A percentile compares a stretch with the other conserved stretches of the same genome.
phyloP scores from a whole-genome alignment of 2,888 invertebrate species.

The Tachystola acroxantha region DNA sequence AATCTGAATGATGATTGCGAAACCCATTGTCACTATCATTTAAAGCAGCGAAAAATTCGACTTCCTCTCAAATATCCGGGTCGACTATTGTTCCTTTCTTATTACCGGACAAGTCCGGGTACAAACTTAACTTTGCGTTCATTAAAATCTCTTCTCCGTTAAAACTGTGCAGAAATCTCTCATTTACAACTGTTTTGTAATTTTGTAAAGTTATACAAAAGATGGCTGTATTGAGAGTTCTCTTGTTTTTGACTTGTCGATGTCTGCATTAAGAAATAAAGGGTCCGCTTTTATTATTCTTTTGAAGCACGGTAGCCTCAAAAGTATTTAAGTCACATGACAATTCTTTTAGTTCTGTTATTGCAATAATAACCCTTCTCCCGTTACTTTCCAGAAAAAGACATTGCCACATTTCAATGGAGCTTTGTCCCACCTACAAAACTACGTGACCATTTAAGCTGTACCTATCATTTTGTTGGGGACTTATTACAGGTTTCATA shows the following conservation, averaged over 20 bases:
- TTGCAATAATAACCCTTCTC: too few relatives aligned
- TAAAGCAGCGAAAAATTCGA: constrained; percentile 17
- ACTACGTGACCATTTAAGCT: too few relatives aligned
- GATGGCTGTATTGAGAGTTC: constrained; percentile 1
- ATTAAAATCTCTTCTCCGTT: neutral
- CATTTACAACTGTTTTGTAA: neutral
- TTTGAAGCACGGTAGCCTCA: too few relatives aligned
- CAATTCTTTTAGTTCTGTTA: too few relatives aligned
- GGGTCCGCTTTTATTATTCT: too few relatives aligned
- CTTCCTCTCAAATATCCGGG: constrained; percentile 23
- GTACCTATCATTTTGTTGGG: too few relatives aligned
- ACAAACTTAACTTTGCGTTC: constrained; percentile 17
- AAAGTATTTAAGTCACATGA: too few relatives aligned
- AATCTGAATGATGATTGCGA: neutral
- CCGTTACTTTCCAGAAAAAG: too few relatives aligned
- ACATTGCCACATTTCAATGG: too few relatives aligned
- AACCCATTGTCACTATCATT: neutral
- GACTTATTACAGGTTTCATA: too few relatives aligned
- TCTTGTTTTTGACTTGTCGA: constrained; percentile 7
- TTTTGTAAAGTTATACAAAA: neutral
- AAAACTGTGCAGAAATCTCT: neutral
- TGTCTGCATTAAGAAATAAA: neutral
- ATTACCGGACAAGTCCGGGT: constrained; percentile 14
- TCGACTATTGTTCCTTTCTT: constrained; percentile 22
- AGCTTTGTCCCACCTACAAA: too few relatives aligned